These are phyloP conservation scores for Cynopterus brachyotis DNA, from an alignment of 2,113 vertebrate genomes.

Conservation along the genomic window DNA sequence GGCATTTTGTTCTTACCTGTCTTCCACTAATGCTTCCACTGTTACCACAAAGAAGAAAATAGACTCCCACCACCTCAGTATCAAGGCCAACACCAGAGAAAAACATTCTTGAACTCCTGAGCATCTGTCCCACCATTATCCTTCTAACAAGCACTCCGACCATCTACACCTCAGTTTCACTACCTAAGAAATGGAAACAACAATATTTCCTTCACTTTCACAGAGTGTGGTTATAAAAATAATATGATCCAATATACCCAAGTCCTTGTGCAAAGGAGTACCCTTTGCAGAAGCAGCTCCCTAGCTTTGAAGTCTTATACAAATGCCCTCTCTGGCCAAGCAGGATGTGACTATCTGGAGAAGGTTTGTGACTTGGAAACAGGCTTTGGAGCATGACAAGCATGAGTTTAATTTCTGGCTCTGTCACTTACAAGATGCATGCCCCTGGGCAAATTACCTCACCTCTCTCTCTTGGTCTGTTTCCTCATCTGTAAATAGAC, in stretches of 20 bases:
- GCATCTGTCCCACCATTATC: background rate
- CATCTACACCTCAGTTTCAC: background rate
- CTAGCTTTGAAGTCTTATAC: background rate
- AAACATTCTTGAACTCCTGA: background rate
- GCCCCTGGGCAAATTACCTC: slow-evolving; percentile 57
- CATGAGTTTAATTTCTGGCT: slow-evolving; percentile 42
- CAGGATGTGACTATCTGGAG: slow-evolving; percentile 2
- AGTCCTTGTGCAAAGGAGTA: background rate
- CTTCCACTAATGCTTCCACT: background rate
- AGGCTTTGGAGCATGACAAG: slow-evolving; percentile 16
- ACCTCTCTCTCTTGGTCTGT: slow-evolving; percentile 9
- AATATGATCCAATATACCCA: background rate
- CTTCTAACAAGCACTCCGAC: background rate
- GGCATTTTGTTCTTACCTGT: background rate
- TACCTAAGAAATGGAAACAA: background rate
- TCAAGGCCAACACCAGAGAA: background rate
- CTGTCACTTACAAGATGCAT: slow-evolving; percentile 16
- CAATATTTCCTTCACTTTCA: background rate
- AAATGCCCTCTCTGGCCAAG: slow-evolving; percentile 37
- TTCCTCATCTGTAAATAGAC: slow-evolving; percentile 68
- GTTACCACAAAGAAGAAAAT: background rate
- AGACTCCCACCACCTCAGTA: background rate
- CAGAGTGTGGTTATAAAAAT: background rate
- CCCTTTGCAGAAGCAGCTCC: background rate
- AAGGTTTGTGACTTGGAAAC: slow-evolving; percentile 53